Conservation (phyloP, 2,113 vertebrate species). For the Chelonoidis abingdonii region DNA sequence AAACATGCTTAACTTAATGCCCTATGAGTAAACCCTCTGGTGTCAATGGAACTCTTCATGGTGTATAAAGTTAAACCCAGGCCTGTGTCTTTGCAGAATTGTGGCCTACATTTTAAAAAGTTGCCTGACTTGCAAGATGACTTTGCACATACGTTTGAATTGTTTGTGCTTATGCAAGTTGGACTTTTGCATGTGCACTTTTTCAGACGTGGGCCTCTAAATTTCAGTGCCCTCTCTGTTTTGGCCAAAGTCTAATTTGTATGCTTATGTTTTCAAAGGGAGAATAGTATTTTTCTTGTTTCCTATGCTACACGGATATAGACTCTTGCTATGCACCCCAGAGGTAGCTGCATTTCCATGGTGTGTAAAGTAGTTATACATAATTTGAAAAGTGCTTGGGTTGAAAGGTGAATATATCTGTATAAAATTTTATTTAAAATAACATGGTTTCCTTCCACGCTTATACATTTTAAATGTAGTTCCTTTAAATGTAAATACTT, state of each 20-base stretch:
- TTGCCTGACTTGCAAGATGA: not conserved
- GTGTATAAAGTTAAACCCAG: not conserved
- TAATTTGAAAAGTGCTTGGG: not conserved
- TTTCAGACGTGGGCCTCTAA: slow-evolving; percentile 37
- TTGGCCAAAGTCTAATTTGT: slow-evolving; percentile 51
- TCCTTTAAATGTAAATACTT: not conserved
- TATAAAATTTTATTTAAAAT: not conserved
- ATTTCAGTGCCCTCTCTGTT: slow-evolving; percentile 50
- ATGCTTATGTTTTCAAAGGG: slow-evolving; percentile 30
- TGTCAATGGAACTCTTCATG: accelerated
- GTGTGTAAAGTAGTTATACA: not conserved
- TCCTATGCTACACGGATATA: not conserved
- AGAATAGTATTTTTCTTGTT: slow-evolving; percentile 52
- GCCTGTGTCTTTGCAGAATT: accelerated
- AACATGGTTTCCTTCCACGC: not conserved
- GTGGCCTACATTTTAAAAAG: accelerated
- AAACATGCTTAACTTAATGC: not conserved
- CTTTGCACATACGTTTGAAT: accelerated
- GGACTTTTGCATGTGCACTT: slow-evolving; percentile 9
- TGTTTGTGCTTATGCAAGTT: not conserved
- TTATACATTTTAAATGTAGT: not conserved
- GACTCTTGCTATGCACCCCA: not conserved
- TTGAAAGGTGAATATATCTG: not conserved
- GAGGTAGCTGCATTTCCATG: not conserved
- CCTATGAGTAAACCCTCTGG: not conserved